Evolutionary conservation across 2,888 invertebrate species (phyloP), one percentile per base, ranked within the genome.

Genomic region (Odontomyia ornata): DNA sequence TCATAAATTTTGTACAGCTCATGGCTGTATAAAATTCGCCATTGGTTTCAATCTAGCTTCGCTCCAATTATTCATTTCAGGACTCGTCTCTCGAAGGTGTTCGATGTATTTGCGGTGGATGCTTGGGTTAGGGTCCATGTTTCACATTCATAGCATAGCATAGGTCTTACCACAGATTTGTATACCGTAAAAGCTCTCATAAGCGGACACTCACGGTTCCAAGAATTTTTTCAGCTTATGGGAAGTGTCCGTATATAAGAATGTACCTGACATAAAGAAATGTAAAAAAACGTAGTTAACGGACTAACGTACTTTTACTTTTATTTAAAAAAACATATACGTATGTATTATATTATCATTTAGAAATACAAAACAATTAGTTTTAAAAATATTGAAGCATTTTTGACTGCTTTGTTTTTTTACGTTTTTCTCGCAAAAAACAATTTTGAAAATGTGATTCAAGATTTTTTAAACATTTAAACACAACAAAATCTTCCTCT

Each of bases 301-400:
- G 3, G 52, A 52, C 52, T 52, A 52, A 52, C 18, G 52, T 52
- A 15, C 52, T 52, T 15, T n/a, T 52, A 52, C 52, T 52, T 52
- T 52, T 52, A 52, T 52, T 52, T 52, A n/a, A n/a, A 52, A 52
- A 52, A 52, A 52, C 13, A 52, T 52, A 52, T 52, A 52, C 52
- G 52, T 52, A 15, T 15, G 13, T 15, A 52, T 52, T 52, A 52
- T 52, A 52, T 52, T 52, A 15, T 52, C 52, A 52, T 52, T 52
- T 52, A 52, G 52, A 52, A 52, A 15, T 15, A 52, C 52, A 52
- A 52, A 4, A 52, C 4, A 52, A 52, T 4, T 52, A 52, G 4
- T 52, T 52, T 52, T 52, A n/a, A 13, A 52, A 52, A 9, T 9
- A 52, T 9, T 52, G 3, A 52, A 52, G 52, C 13, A 52, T 52